Percentiles rank a stretch among this genome's conserved stretches.
These are phyloP conservation scores for Corythoichthys haematopterus DNA, from an alignment of 2,113 vertebrate species.

Conservation along the genomic window DNA sequence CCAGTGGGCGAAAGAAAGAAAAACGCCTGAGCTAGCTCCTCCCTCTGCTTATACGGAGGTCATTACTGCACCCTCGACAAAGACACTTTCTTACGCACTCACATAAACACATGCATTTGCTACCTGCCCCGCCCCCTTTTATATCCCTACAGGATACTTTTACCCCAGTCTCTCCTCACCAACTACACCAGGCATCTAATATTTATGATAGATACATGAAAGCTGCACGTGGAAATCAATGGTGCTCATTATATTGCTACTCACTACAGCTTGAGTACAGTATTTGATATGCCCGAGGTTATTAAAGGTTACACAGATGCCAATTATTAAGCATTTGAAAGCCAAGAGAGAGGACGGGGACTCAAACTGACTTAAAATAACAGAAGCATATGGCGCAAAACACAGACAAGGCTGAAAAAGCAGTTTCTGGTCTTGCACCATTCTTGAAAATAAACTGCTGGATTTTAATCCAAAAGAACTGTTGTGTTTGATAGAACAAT, in stretches of 20 bases:
- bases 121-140: conserved; percentile 33
- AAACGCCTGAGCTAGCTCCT: conserved; percentile 27
- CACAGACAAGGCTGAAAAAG: too few species aligned
- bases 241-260: conserved; percentile 57
- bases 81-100: conserved; percentile 9
- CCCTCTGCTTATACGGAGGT: conserved; percentile 51
- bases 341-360: neutral
- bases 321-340: neutral
- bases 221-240: conserved; percentile 64
- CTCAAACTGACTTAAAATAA: neutral
- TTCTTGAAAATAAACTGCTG: too few species aligned
- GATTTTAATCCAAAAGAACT: too few species aligned
- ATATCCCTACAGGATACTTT: conserved; percentile 37
- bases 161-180: conserved; percentile 32
- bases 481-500: too few species aligned
- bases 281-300: conserved; percentile 16
- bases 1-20: conserved; percentile 6
- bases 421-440: too few species aligned
- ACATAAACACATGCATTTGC: conserved; percentile 15
- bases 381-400: too few species aligned
- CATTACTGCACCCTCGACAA: conserved; percentile 40
- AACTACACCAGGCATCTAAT: conserved; percentile 62
- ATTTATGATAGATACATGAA: conserved; percentile 68
- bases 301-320: neutral
- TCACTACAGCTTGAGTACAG: conserved; percentile 8